A percentile compares a stretch with the other conserved stretches of the same genome.
Evolutionary conservation across 2,113 vertebrate genomes (phyloP).

Genomic region (Formicarius rufipectus): DNA sequence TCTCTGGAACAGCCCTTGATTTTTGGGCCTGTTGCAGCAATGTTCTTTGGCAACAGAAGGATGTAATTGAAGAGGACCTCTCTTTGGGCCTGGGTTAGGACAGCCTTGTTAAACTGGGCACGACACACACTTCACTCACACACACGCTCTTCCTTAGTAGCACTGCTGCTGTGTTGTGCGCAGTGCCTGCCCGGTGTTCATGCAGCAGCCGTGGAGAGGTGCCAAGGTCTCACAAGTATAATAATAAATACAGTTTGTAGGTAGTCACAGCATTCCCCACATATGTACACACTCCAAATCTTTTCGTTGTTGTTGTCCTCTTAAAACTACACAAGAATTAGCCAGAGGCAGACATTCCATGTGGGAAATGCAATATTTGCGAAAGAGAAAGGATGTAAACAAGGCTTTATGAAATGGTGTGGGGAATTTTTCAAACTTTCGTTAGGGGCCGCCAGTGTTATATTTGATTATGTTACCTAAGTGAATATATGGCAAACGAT

Average conservation of each 20-base stretch:
- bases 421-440: background rate
- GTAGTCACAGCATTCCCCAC: background rate
- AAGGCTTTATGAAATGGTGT: background rate
- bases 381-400: background rate
- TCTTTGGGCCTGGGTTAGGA: background rate
- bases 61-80: background rate
- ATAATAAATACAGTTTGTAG: background rate
- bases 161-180: background rate
- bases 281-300: background rate
- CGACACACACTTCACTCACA: background rate
- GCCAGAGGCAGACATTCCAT: background rate
- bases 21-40: background rate
- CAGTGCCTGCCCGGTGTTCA: background rate
- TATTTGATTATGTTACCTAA: background rate
- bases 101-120: background rate
- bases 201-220: background rate
- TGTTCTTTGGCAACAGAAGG: background rate
- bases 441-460: background rate
- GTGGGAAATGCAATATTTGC: background rate
- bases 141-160: background rate
- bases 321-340: background rate
- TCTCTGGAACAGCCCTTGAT: background rate
- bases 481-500: background rate
- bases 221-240: background rate
- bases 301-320: background rate